A percentile compares a stretch with the other conserved stretches of the same genome.
These are phyloP conservation scores for Ichneumoninae sp. DNA, from an alignment of 2,888 invertebrate species.

Conservation along the genomic window DNA sequence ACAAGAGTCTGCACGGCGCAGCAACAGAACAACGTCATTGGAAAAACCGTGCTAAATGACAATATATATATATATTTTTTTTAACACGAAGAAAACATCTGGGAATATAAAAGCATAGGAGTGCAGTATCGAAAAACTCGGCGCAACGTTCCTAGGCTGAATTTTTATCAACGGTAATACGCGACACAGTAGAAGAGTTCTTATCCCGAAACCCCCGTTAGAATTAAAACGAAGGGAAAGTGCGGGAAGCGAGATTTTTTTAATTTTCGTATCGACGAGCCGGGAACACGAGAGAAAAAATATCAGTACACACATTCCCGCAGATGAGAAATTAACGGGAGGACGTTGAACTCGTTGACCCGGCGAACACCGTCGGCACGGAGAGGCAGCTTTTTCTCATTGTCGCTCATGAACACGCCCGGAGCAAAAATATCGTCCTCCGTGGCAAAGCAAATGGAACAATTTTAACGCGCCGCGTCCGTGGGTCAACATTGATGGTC, in stretches of 20 bases:
- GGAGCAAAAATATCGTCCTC: background rate
- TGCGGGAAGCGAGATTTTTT: background rate
- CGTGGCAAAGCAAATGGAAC: background rate
- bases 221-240: background rate
- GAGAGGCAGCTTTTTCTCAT: background rate
- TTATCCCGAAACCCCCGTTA: background rate
- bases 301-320: background rate
- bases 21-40: background rate
- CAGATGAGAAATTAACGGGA: conserved; percentile 58
- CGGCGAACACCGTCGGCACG: conserved; percentile 23
- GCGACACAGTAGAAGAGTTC: background rate
- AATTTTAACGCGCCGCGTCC: background rate
- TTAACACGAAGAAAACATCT: background rate
- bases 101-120: conserved; percentile 1
- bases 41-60: background rate
- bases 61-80: background rate
- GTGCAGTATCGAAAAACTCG: background rate
- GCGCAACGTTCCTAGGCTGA: background rate
- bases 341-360: conserved; percentile 62
- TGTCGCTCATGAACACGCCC: background rate
- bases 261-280: background rate
- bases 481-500: background rate
- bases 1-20: background rate
- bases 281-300: conserved; percentile 23
- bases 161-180: conserved; percentile 1